A percentile compares a stretch with the other conserved stretches of the same genome.
Conservation (phyloP, 2,888 invertebrate genomes). For the Dione juno region DNA sequence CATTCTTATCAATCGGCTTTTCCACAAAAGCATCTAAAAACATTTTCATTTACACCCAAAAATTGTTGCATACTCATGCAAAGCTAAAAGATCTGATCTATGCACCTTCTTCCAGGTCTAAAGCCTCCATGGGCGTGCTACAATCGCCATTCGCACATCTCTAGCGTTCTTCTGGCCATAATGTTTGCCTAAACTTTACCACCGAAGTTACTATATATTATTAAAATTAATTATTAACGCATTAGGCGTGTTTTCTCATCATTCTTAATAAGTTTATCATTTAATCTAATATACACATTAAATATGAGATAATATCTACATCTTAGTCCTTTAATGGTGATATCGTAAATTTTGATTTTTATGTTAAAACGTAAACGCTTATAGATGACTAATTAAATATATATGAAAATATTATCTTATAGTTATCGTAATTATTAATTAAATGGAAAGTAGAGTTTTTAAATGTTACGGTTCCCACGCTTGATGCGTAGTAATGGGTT, state of each 20-base stretch:
- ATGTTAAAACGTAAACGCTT: constrained; percentile 4
- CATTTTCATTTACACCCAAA: too few species aligned
- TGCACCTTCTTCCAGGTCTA: too few species aligned
- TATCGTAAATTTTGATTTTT: constrained; percentile 7
- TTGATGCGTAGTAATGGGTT: background rate
- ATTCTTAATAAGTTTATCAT: constrained; percentile 1
- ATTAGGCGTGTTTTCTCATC: background rate
- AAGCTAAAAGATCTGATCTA: too few species aligned
- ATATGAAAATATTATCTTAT: constrained; percentile 3
- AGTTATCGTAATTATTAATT: constrained; percentile 9
- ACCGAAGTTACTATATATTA: too few species aligned
- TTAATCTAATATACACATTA: background rate
- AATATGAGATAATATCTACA: background rate
- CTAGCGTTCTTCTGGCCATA: too few species aligned
- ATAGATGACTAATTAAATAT: constrained; percentile 5
- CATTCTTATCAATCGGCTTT: too few species aligned
- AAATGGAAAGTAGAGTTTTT: background rate
- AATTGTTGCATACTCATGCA: too few species aligned
- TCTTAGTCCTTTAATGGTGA: background rate
- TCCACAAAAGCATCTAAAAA: too few species aligned
- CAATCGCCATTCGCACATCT: too few species aligned
- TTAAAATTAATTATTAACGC: too few species aligned
- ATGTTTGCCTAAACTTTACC: too few species aligned
- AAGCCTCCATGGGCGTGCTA: too few species aligned
- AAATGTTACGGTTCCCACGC: constrained; percentile 6